Evolutionary conservation across 2,797 vertebrate species (phyloP).

Genomic region (Nasua narica): DNA sequence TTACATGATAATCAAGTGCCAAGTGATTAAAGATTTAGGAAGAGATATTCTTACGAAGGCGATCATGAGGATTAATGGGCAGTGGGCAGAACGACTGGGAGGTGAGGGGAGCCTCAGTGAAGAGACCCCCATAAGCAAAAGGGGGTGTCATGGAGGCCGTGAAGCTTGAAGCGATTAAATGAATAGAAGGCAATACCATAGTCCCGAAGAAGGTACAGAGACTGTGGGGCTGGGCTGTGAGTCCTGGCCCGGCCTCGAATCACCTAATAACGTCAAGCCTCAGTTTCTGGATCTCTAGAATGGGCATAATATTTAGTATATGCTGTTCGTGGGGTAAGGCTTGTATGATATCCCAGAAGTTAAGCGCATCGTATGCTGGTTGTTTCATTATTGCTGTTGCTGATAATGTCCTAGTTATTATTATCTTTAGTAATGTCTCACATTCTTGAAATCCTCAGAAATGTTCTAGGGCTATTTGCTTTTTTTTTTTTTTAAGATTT

Average conservation of each 20-base stretch:
- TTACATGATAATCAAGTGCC: conserved; percentile 64
- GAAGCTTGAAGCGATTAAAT: background rate
- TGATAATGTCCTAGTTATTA: background rate
- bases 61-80: background rate
- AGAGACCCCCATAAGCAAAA: background rate
- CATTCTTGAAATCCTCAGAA: background rate
- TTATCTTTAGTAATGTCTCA: background rate
- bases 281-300: background rate
- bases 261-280: background rate
- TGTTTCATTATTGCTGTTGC: background rate
- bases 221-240: accelerated
- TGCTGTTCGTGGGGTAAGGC: background rate
- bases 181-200: background rate
- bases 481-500: too few species aligned
- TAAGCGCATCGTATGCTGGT: background rate
- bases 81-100: background rate
- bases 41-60: conserved; percentile 34
- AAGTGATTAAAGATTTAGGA: conserved; percentile 69
- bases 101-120: background rate
- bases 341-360: background rate
- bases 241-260: background rate
- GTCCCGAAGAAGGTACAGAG: background rate
- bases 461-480: background rate
- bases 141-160: background rate
- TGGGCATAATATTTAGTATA: background rate